Evolutionary conservation across 2,113 vertebrate species (phyloP), one percentile per base, ranked within the genome.

Genomic region (Chaenocephalus aceratus): DNA sequence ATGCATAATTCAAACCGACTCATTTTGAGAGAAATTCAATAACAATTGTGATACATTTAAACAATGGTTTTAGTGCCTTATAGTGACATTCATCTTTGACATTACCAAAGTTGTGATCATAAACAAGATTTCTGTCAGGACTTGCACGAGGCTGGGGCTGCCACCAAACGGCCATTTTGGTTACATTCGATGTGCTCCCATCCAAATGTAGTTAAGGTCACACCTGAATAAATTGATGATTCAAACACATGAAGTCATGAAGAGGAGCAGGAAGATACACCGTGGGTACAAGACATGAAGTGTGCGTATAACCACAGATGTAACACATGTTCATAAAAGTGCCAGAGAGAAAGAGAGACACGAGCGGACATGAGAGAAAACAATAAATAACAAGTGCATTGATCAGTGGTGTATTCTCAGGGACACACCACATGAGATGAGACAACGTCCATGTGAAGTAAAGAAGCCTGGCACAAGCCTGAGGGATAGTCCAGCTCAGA

Each of bases 101-200:
- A 7, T 41, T 41, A 77, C 70, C 86, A 62, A 14, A 10, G 64
- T 23, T 57, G 45, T 75, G 63, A 58, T n/a, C 21, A 48, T 82
- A 87, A 91, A 89, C 87, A 82, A 70, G 49, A 72, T 59, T 30
- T 66, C 53, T 44, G 72, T 83, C 52, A 44, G 75, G 52, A 75
- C 46, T 74, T 72, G 49, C 44, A 83, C 73, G n/a, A 59, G 51
- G 34, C 44, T 14, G 53, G 3, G 23, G 36, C 49, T 67, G 30
- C 64, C 52, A 36, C 46, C 14, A 62, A 67, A 72, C 57, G 49
- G 18, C 69, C 74, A 57, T 89, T 76, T 59, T 41, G 61, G 72
- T 74, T 70, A 16, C 15, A 73, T 66, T 14, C 48, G 3, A 80
- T 68, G 21, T 36, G 12, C 64, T 64, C 60, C 41, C 53, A 46